Conservation (phyloP, 2,113 vertebrate genomes). For the Lepisosteus oculatus region DNA sequence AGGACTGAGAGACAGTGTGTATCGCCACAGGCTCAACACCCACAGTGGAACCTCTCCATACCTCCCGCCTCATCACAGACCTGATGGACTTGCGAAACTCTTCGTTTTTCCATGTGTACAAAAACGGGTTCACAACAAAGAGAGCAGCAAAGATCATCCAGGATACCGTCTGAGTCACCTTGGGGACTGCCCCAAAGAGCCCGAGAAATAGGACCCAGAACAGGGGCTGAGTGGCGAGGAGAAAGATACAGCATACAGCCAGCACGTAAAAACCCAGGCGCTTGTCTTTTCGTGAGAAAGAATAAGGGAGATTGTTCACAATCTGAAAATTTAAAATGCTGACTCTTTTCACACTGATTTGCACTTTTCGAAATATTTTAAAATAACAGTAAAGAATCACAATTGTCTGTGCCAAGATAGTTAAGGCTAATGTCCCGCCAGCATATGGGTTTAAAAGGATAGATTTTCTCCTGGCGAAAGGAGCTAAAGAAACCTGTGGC, state of each 20-base stretch:
- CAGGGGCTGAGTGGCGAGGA: slow-evolving; percentile 76
- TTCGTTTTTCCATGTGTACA: slow-evolving; percentile 85
- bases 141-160: slow-evolving; percentile 78
- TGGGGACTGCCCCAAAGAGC: slow-evolving; percentile 67
- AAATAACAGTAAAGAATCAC: slow-evolving; percentile 79
- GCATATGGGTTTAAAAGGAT: slow-evolving; percentile 57
- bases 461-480: slow-evolving; percentile 24
- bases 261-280: slow-evolving; percentile 75
- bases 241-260: slow-evolving; percentile 75
- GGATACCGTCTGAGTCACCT: slow-evolving; percentile 64
- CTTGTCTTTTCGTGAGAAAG: slow-evolving; percentile 62
- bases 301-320: slow-evolving; percentile 76
- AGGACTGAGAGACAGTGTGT: slow-evolving; percentile 33
- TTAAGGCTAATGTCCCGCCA: slow-evolving; percentile 64
- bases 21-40: slow-evolving; percentile 37
- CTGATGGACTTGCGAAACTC: slow-evolving; percentile 78
- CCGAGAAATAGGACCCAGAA: slow-evolving; percentile 71
- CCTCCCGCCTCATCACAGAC: slow-evolving; percentile 61
- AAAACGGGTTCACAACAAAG: slow-evolving; percentile 77
- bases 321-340: slow-evolving; percentile 84
- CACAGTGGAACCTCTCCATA: slow-evolving; percentile 33
- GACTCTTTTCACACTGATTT: slow-evolving; percentile 78
- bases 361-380: slow-evolving; percentile 78
- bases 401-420: slow-evolving; percentile 71
- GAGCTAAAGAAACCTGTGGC: slow-evolving; percentile 22